Percentiles rank a stretch among this genome's conserved stretches.
Evolutionary conservation across 2,113 vertebrate genomes (phyloP).

Genomic region (Hemibates koningsi): DNA sequence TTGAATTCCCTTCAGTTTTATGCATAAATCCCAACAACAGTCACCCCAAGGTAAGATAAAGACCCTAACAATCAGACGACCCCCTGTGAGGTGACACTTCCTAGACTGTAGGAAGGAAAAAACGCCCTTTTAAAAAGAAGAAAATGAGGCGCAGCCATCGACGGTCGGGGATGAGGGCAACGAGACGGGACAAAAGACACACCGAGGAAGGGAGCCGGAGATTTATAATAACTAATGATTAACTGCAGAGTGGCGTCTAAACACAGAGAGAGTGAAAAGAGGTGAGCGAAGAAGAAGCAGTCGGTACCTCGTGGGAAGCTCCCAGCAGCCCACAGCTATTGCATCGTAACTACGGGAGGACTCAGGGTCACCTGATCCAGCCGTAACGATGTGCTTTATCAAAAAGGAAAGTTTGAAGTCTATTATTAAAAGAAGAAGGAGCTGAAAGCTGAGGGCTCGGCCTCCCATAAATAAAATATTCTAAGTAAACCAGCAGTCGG

Average conservation of each 20-base stretch:
- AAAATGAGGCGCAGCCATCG: background rate
- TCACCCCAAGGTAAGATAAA: background rate
- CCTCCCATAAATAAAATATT: background rate
- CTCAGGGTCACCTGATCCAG: background rate
- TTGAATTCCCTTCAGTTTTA: background rate
- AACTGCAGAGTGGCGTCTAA: background rate
- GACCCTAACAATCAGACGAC: background rate
- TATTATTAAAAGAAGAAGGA: background rate
- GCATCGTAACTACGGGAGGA: background rate
- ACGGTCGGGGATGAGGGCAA: background rate
- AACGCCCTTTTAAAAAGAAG: background rate
- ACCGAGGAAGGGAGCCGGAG: background rate
- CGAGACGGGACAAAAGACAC: background rate
- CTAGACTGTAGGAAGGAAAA: background rate
- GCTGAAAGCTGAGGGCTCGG: background rate
- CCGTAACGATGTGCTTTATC: background rate
- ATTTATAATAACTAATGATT: background rate
- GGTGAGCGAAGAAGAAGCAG: background rate
- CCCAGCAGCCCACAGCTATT: background rate
- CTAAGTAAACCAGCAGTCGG: background rate
- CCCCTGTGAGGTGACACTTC: rapidly evolving
- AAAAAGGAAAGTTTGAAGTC: background rate
- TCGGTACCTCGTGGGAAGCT: background rate
- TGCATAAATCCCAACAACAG: background rate
- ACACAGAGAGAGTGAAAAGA: background rate